Evolutionary conservation across 2,797 vertebrate genomes (phyloP).

Genomic region (Bufotes viridis): DNA sequence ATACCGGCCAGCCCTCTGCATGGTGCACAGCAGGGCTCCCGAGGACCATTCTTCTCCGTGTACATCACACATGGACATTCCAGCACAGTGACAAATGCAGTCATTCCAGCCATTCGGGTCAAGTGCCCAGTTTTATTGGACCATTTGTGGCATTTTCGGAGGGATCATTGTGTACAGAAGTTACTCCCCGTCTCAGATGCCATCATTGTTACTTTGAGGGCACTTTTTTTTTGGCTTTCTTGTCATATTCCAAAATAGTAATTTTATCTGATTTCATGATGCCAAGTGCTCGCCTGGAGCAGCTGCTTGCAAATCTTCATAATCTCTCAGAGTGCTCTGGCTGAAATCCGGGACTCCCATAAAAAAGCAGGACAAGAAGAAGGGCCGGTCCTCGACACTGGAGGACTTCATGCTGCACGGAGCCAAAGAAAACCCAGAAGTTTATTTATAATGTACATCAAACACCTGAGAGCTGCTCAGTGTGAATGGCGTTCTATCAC

Average conservation of each 20-base stretch:
- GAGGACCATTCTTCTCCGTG: neutral
- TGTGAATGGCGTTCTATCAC: too few relatives aligned
- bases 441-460: neutral
- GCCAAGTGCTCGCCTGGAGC: slow-evolving; percentile 74
- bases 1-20: neutral
- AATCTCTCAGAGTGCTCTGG: slow-evolving; percentile 74
- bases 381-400: slow-evolving; percentile 64
- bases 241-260: slow-evolving; percentile 70
- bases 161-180: slow-evolving; percentile 56
- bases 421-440: too few relatives aligned
- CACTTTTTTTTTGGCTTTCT: slow-evolving; percentile 70
- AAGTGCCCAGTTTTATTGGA: slow-evolving; percentile 36
- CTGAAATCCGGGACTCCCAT: slow-evolving; percentile 72
- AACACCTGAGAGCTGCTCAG: neutral
- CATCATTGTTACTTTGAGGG: slow-evolving; percentile 65
- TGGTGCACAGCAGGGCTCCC: neutral
- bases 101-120: slow-evolving; percentile 51
- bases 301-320: slow-evolving; percentile 76
- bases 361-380: slow-evolving; percentile 63
- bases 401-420: neutral
- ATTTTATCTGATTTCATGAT: slow-evolving; percentile 70
- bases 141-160: slow-evolving; percentile 52
- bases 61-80: slow-evolving; percentile 36
- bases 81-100: slow-evolving; percentile 51
- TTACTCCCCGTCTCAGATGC: slow-evolving; percentile 50